Evolutionary conservation across 1,140 invertebrate genomes (phyloP).

Genomic region (Mercenaria mercenaria): DNA sequence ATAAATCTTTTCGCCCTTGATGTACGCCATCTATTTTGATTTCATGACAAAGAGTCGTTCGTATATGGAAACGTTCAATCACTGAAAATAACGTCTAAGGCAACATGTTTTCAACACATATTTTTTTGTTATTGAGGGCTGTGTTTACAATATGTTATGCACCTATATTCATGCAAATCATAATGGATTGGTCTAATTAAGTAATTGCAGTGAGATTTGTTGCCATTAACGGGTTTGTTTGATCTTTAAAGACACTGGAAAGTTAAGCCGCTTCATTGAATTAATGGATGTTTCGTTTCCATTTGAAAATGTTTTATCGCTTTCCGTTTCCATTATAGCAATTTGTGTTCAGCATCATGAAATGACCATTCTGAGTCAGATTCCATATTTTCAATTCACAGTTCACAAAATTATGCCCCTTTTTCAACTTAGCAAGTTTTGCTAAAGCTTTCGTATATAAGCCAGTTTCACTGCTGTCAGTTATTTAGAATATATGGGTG

Average conservation of each 20-base stretch:
- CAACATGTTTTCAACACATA: not conserved
- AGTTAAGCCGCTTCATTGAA: not conserved
- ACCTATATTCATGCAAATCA: not conserved
- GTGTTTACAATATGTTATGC: not conserved
- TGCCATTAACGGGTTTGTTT: conserved; percentile 12
- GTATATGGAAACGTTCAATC: not conserved
- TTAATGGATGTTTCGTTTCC: too few relatives aligned
- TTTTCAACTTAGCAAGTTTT: too few relatives aligned
- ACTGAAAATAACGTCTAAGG: not conserved
- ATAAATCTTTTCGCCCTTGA: not conserved
- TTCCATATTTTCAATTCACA: too few relatives aligned
- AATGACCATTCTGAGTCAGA: too few relatives aligned
- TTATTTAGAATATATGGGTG: too few relatives aligned
- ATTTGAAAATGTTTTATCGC: too few relatives aligned
- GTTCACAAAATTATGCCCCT: too few relatives aligned
- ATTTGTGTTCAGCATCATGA: too few relatives aligned
- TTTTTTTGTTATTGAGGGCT: not conserved
- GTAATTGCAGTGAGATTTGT: not conserved
- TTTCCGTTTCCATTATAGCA: too few relatives aligned
- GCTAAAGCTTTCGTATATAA: too few relatives aligned
- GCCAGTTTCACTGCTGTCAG: too few relatives aligned
- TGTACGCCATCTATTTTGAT: not conserved
- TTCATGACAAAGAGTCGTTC: not conserved
- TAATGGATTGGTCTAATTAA: conserved; percentile 6
- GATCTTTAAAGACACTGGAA: conserved; percentile 25